Base-by-base conservation (phyloP, 2,113 vertebrate genomes). In the Stigmatopora argus region DNA sequence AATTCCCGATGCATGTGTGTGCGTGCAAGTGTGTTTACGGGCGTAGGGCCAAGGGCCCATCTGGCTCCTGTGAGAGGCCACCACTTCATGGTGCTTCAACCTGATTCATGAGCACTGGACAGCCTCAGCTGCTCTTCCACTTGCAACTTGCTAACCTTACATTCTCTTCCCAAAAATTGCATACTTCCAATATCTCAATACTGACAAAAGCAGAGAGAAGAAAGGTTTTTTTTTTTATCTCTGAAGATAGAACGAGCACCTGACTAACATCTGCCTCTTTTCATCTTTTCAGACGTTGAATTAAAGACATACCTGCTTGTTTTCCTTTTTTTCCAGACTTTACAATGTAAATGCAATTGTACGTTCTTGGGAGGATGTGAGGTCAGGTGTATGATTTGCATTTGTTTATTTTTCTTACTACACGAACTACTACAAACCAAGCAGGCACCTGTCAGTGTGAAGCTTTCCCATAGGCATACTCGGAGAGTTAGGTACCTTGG, bases 51-150 rank as follows among this genome's bases (percentile, higher is more conserved):
- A 70, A 75, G 71, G 82, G 82, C 78, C 85, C 88, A 89, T 87
- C 83, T 89, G 87, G 81, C 81, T 87, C 77, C 69, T 75, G 79
- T 88, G 83, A 88, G 77, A 79, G 78, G 26, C 79, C 75, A 58
- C 74, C 48, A 66, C 85, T 85, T 88, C 86, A 88, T 81, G 86
- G 82, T 88, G 78, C 79, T 75, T 87, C 87, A 82, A 69, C 62
- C 83, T 87, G 87, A 87, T 89, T 87, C 86, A 86, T 87, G 83
- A 80, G 45, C 31, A 52, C 80, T 72, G 72, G 80, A 83, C 83
- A 76, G 77, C 80, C 71, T 88, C 87, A 89, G 87, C 87, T 89
- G 87, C 81, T 86, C 48, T 81, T 78, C 78, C 80, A 81, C 85
- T 82, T 81, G 72, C 72, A 75, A 70, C 35, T 51, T 80, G 78